Conservation (phyloP, 35 echinoderm and acorn worm genomes). For the Acanthaster planci region DNA sequence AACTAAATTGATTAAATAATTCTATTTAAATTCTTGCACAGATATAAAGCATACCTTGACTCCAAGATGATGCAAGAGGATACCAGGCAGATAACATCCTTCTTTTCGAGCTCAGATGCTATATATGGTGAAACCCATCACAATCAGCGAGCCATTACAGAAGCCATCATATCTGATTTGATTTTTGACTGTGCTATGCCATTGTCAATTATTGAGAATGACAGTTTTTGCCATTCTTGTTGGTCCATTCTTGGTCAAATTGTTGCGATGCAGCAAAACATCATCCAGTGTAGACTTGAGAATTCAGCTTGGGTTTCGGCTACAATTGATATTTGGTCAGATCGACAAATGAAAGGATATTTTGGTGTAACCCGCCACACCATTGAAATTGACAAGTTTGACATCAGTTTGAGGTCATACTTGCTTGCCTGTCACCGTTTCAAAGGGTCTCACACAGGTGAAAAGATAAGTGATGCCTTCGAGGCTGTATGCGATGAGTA, state of each 20-base stretch:
- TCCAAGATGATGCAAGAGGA: too few species aligned
- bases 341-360: slow-evolving; percentile 13
- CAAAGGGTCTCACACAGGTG: slow-evolving; percentile 45
- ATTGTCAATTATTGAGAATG: slow-evolving; percentile 14
- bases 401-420: not conserved
- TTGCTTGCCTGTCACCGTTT: slow-evolving; percentile 34
- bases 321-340: slow-evolving; percentile 45
- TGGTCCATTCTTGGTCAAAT: not conserved
- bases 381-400: not conserved
- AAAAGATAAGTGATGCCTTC: slow-evolving; percentile 38
- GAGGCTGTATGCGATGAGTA: slow-evolving; percentile 42
- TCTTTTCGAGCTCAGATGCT: too few species aligned
- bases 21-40: too few species aligned
- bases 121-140: too few species aligned
- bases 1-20: too few species aligned
- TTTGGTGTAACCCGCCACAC: slow-evolving; percentile 7
- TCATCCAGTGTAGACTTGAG: not conserved
- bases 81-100: too few species aligned
- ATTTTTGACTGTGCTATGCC: not conserved
- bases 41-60: too few species aligned
- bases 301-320: not conserved
- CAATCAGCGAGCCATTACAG: slow-evolving; percentile 7
- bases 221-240: not conserved
- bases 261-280: not conserved
- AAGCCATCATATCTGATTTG: not conserved